A percentile compares a stretch with the other conserved stretches of the same genome.
These are phyloP conservation scores for Phaethornis superciliosus DNA, from an alignment of 2,113 vertebrate genomes.

Conservation along the genomic window DNA sequence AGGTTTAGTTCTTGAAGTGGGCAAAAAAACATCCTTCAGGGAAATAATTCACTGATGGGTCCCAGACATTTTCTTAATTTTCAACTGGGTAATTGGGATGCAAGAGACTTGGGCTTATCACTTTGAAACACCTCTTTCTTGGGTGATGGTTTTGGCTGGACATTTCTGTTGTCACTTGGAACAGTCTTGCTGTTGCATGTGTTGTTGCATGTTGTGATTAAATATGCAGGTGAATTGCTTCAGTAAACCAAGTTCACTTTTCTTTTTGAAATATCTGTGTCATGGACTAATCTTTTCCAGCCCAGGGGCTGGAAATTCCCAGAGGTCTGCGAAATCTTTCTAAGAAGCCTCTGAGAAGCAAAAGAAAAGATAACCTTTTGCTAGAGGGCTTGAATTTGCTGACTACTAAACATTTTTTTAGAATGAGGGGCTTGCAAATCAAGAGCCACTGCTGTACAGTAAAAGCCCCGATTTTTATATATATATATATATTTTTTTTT, in stretches of 20 bases:
- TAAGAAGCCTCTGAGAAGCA: neutral
- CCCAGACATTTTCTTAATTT: neutral
- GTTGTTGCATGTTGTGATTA: neutral
- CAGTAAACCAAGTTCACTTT: neutral
- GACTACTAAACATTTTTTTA: neutral
- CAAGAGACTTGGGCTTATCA: neutral
- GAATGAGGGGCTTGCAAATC: neutral
- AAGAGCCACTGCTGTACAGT: rapidly evolving
- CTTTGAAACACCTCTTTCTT: rapidly evolving
- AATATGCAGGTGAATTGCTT: neutral
- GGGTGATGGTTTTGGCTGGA: neutral
- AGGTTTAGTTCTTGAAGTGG: neutral
- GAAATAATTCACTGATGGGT: neutral
- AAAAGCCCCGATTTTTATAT: neutral
- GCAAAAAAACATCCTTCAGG: neutral
- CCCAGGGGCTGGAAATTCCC: neutral
- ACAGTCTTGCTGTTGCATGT: neutral
- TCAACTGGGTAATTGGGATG: neutral
- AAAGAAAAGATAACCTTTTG: neutral
- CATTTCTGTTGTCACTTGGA: neutral
- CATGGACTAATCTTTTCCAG: neutral
- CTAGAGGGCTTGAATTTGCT: neutral
- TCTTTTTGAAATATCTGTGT: neutral
- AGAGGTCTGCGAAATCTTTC: neutral
- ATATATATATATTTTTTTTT: neutral